Base-by-base conservation (phyloP, 92 coral and sea anemone species). In the Porites cylindrica region DNA sequence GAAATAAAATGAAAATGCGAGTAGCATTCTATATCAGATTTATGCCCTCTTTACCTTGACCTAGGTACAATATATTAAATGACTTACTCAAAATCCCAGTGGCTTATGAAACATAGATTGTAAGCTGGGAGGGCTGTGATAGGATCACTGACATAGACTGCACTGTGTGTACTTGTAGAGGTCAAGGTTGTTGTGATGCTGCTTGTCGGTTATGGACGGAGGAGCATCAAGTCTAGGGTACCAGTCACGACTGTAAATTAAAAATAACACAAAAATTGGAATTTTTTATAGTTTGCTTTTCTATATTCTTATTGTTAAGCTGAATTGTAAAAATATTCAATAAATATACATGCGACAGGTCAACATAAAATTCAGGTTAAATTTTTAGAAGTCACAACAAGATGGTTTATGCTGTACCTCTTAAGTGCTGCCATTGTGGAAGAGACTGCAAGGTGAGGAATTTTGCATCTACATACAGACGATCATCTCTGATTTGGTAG, bases 21-120 rank as follows among this genome's bases (percentile, higher is more conserved):
- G 29, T 26, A 26, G 29, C 29, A 26, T 26, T 26, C 29, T 26
- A 26, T 26, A 26, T 26, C 29, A 26, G 29, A 26, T 26, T 26
- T 26, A 26, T 26, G 29, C 29, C 29, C 29, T 70, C 76, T 70
- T 70, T 70, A 70, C 76, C 76, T 70, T 70, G 76, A 76, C 61
- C 80, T 76, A 76, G 20, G 8, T 56, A 60, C 92, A 89, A 79
- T 68, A 89, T 51, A 89, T 71, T 64, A 89, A 72, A 89, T 76
- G 69, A 74, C 92, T 89, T 71, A 89, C 77, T 18, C 72, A 82
- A 80, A 75, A 89, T 78, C 92, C 92, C 61, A 66, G 72, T 70
- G 72, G 92, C 84, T 84, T 82, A 72, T 26, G 63, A 85, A 85
- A 85, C 76, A 85, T 76, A 73, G 72, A 7, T 67, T n/a, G 53